Evolutionary conservation across 2,113 vertebrate genomes (phyloP).

Genomic region (Loxodonta africana): DNA sequence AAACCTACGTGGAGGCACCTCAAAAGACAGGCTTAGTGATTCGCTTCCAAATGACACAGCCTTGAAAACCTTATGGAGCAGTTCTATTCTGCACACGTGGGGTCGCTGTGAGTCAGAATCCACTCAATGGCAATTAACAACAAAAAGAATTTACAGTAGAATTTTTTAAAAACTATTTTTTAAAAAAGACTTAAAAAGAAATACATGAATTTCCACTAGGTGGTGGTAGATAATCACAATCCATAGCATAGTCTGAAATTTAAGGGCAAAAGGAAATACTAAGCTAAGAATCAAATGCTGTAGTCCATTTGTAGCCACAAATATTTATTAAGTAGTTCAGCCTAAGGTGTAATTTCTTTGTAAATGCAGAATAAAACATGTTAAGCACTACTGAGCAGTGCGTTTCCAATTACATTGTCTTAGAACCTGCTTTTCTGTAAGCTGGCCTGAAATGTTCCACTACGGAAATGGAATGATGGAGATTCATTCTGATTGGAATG

Average conservation of each 20-base stretch:
- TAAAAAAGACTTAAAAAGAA: not conserved
- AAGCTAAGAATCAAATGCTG: not conserved
- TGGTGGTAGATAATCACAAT: conserved; percentile 52
- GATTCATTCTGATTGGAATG: not conserved
- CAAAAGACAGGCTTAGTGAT: not conserved
- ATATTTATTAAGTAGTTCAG: not conserved
- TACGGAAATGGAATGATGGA: not conserved
- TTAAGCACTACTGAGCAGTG: not conserved
- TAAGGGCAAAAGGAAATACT: not conserved
- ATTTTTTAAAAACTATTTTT: not conserved
- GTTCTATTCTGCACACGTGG: not conserved
- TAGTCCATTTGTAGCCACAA: not conserved
- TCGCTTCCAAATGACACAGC: not conserved
- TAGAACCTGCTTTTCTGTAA: not conserved
- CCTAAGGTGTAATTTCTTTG: not conserved
- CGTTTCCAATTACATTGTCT: not conserved
- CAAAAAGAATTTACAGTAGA: not conserved
- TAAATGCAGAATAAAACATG: not conserved
- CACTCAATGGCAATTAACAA: not conserved
- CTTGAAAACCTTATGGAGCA: not conserved
- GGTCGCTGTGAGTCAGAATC: not conserved
- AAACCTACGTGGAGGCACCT: not conserved
- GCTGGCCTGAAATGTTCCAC: not conserved
- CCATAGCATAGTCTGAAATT: not conserved
- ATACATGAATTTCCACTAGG: conserved; percentile 22